These are phyloP conservation scores for Cathartes aura DNA, from an alignment of 2,113 vertebrate species.

Conservation along the genomic window DNA sequence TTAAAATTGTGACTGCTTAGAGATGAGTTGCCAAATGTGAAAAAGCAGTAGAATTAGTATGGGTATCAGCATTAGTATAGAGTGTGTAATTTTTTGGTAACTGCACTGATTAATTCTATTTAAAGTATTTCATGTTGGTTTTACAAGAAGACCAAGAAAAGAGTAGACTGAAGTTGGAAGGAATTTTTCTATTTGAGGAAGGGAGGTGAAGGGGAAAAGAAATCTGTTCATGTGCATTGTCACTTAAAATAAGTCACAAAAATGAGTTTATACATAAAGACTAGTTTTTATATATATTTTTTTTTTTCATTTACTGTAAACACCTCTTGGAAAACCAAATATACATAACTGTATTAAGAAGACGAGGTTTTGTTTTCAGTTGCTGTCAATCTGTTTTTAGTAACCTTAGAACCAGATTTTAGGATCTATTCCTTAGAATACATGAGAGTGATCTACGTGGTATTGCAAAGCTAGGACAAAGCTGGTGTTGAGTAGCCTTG, in stretches of 20 bases:
- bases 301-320: not conserved
- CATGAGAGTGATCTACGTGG: not conserved
- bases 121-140: not conserved
- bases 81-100: not conserved
- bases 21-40: not conserved
- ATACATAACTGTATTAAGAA: not conserved
- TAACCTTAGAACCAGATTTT: not conserved
- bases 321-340: not conserved
- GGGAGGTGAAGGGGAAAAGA: not conserved
- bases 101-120: not conserved
- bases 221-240: not conserved
- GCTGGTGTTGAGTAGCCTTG: not conserved
- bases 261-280: not conserved
- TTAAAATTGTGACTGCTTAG: not conserved
- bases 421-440: not conserved
- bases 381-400: not conserved
- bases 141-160: not conserved
- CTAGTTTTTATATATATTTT: too few species aligned
- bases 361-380: not conserved
- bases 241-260: not conserved
- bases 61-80: not conserved
- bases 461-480: not conserved
- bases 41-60: not conserved
- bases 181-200: not conserved
- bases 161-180: not conserved